Evolutionary conservation across 1,140 invertebrate species (phyloP), one percentile per base, ranked within the genome.

Genomic region (Drosophila sp.): DNA sequence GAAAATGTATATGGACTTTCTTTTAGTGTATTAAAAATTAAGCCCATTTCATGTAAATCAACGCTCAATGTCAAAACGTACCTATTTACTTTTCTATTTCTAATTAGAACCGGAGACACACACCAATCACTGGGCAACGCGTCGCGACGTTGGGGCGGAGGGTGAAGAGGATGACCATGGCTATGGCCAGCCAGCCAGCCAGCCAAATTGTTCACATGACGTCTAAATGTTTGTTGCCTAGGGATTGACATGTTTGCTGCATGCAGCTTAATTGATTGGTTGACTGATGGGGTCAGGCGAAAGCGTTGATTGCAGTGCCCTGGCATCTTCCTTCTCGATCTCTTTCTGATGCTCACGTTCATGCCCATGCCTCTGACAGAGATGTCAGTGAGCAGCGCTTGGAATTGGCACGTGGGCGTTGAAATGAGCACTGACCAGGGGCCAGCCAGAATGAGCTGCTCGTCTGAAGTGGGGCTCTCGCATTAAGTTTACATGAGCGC

Each of bases 31-130:
- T 66, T 40, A 57, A 79, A 80, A 79, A 65, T 29, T 40, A 33
- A 40, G 41, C 76, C 61, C 83, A 64, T 76, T 83, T 87, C 70
- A 57, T 58, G 89, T 84, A 87, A 87, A 87, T 87, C 84, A 87
- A 60, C 80, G 84, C 80, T 89, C 83, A 87, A 89, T 87, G 83
- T 76, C 83, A 87, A 27, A 50, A 68, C 64, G 38, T 69, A 80
- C 75, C 32, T 35, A 58, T 35, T 35, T n/a, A 32, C 72, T 84
- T 55, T 66, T 55, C 75, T 70, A 79, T 70, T 82, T 89, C 72
- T 84, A 89, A 89, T 89, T 89, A 89, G 84, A 89, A 89, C 84
- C 84, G 84, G 84, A 89, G 84, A 89, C 84, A 89, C 84, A 89
- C 80, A 87, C 23, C 44, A 89, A 82, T 85, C 79, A 67, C 75